Conservation (phyloP, 2,888 invertebrate species). For the Chaitophorus viminalis region DNA sequence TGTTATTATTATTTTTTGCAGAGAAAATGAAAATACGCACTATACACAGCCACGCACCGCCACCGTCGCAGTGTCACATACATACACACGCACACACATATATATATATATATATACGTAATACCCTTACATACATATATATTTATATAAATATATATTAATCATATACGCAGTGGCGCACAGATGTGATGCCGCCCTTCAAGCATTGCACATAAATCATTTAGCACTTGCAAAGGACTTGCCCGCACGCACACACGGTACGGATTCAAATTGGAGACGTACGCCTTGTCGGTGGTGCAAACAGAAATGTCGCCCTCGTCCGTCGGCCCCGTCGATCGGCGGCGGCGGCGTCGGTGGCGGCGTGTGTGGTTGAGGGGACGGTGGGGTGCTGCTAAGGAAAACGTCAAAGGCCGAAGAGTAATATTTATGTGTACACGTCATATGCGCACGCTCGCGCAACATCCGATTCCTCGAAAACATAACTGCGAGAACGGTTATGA, state of each 20-base stretch:
- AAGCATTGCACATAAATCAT: constrained; percentile 53
- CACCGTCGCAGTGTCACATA: background rate
- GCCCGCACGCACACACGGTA: background rate
- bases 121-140: no score
- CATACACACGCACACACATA: no score
- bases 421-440: constrained; percentile 15
- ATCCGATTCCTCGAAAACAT: background rate
- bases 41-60: background rate
- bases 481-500: background rate
- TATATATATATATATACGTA: background rate
- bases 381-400: background rate
- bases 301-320: constrained; percentile 2
- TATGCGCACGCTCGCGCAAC: no score
- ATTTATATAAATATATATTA: constrained; percentile 21
- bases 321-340: background rate
- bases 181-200: constrained; percentile 29
- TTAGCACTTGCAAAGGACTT: constrained; percentile 26
- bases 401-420: constrained; percentile 28
- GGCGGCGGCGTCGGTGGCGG: background rate
- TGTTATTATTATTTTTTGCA: background rate
- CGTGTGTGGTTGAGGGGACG: background rate
- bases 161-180: constrained; percentile 20
- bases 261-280: constrained; percentile 2
- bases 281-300: background rate
- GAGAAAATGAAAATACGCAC: background rate